Conservation (phyloP, 2,888 invertebrate species). For the Unio pictorum region DNA sequence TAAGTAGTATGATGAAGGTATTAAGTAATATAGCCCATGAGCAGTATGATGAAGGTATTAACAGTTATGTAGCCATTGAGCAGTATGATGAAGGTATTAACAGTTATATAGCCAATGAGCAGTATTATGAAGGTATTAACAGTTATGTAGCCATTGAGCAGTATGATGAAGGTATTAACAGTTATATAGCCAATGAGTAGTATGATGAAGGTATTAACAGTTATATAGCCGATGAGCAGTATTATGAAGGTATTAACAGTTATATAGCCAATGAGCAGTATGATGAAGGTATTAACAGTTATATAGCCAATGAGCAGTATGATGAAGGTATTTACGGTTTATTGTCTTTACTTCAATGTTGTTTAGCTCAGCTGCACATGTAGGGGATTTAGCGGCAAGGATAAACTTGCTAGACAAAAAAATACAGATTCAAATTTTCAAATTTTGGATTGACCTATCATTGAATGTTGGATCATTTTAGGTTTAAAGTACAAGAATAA, state of each 20-base stretch:
- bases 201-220: constrained; percentile 83
- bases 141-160: constrained; percentile 86
- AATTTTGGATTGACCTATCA: too few relatives aligned
- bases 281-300: constrained; percentile 81
- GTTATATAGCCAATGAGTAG: constrained; percentile 87
- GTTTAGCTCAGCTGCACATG: too few relatives aligned
- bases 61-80: constrained; percentile 83
- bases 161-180: constrained; percentile 83
- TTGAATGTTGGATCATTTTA: too few relatives aligned
- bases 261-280: constrained; percentile 90
- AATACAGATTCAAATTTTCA: too few relatives aligned
- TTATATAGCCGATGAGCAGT: constrained; percentile 89
- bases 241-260: constrained; percentile 80
- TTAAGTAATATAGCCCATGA: constrained; percentile 82
- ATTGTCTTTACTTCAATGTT: neutral
- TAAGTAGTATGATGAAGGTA: constrained; percentile 91
- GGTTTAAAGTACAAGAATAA: too few relatives aligned
- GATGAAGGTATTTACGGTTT: constrained; percentile 79
- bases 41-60: constrained; percentile 86
- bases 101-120: constrained; percentile 84
- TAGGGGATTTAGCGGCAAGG: too few relatives aligned
- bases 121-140: constrained; percentile 85
- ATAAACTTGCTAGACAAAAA: too few relatives aligned
- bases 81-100: constrained; percentile 86
- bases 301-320: constrained; percentile 89